Conservation (phyloP, 2,797 vertebrate species). For the Fringilla coelebs region DNA sequence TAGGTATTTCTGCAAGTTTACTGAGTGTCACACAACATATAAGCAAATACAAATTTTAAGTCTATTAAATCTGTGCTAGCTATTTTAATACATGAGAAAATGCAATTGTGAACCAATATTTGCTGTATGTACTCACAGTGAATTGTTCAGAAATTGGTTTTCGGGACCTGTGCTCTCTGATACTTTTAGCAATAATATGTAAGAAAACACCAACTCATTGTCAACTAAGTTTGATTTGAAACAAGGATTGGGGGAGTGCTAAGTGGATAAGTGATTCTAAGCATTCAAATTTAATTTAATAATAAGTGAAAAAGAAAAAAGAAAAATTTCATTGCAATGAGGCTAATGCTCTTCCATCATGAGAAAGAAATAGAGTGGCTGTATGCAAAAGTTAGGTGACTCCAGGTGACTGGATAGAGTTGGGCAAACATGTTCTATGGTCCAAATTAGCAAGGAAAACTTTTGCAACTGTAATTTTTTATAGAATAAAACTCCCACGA, state of each 20-base stretch:
- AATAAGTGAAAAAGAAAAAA: neutral
- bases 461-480: neutral
- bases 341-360: fast-evolving
- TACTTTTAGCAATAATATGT: neutral
- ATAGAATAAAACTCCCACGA: neutral
- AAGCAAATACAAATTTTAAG: neutral
- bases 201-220: neutral
- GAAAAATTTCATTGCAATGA: neutral
- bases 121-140: neutral
- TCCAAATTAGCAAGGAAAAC: neutral
- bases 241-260: neutral
- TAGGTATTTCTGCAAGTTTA: neutral
- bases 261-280: neutral
- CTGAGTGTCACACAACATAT: neutral
- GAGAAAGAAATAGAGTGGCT: neutral
- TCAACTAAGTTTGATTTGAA: neutral
- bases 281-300: neutral
- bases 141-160: neutral
- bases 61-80: neutral
- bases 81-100: neutral
- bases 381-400: neutral
- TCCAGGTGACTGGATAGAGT: neutral
- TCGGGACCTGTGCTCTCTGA: neutral
- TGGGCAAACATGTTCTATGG: neutral
- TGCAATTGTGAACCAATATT: neutral